phyloP scores from a whole-genome alignment of 2,888 invertebrate species.

The Heliconius ethilla region DNA sequence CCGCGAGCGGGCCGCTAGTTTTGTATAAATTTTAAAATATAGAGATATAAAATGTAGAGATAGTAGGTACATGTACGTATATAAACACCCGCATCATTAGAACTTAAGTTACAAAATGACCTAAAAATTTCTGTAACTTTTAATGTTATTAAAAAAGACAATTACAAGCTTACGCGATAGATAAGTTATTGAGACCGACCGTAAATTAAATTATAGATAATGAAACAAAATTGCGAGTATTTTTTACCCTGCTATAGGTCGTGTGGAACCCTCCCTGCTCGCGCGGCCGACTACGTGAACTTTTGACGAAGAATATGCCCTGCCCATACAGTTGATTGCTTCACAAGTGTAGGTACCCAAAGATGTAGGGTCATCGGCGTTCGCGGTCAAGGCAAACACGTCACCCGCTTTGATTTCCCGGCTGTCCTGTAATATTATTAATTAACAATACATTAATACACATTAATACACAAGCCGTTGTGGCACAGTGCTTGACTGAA shows the following conservation, averaged over 20 bases:
- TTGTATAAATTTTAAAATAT: no score
- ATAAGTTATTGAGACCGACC: no score
- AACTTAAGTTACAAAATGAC: no score
- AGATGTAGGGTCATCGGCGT: constrained; percentile 91
- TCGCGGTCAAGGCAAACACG: constrained; percentile 92
- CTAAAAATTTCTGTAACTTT: no score
- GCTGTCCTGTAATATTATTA: constrained; percentile 85
- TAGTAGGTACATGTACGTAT: no score
- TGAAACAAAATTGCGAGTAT: not conserved
- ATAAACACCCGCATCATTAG: no score
- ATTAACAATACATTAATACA: no score
- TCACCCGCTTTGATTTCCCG: constrained; percentile 94
- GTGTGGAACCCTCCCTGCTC: constrained; percentile 86
- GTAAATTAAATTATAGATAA: not conserved
- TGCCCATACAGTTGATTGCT: constrained; percentile 94
- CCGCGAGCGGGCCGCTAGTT: no score
- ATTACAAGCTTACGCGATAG: no score
- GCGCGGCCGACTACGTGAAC: constrained; percentile 90
- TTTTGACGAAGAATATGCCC: constrained; percentile 90
- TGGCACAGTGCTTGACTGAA: not conserved
- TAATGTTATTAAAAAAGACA: no score
- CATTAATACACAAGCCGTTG: no score
- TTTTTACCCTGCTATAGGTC: constrained; percentile 85
- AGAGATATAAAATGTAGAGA: no score
- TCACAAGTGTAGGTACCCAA: constrained; percentile 94